phyloP scores from a whole-genome alignment of 2,113 vertebrate genomes.

The Ameiurus melas region DNA sequence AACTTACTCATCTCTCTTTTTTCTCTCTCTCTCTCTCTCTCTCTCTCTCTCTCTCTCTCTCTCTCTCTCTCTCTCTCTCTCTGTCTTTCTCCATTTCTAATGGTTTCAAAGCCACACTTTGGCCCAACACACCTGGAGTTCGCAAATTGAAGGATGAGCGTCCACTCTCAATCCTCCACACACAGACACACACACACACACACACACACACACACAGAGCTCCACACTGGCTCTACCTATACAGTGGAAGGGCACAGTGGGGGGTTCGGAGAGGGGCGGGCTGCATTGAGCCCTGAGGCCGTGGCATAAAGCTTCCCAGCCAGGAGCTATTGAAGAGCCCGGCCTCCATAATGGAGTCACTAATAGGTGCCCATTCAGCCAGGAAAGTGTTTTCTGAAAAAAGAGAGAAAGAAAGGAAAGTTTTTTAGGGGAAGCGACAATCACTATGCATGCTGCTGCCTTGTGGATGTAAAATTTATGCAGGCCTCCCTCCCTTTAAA shows the following conservation, averaged over 20 bases:
- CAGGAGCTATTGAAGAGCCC: conserved; percentile 76
- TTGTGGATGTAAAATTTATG: conserved; percentile 78
- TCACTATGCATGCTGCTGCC: conserved; percentile 70
- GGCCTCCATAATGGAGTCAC: conserved; percentile 78
- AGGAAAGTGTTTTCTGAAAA: conserved; percentile 77
- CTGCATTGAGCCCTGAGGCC: conserved; percentile 68
- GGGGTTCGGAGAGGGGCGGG: conserved; percentile 36
- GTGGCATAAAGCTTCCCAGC: conserved; percentile 76
- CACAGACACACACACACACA: conserved; percentile 47
- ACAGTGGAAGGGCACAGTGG: conserved; percentile 59
- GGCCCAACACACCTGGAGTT: conserved; percentile 84
- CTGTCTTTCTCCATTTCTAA: conserved; percentile 41
- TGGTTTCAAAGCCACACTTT: conserved; percentile 63
- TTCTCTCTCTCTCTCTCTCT: background rate
- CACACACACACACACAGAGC: conserved; percentile 58
- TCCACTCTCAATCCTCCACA: conserved; percentile 37
- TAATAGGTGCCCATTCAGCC: conserved; percentile 81
- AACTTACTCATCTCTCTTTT: background rate
- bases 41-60: background rate
- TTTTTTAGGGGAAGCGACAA: conserved; percentile 73
- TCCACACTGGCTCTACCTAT: conserved; percentile 61
- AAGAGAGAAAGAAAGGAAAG: conserved; percentile 60
- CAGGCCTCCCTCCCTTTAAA: conserved; percentile 60
- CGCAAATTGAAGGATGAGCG: conserved; percentile 67
- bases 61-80: background rate